Evolutionary conservation across 2,797 vertebrate genomes (phyloP).

Genomic region (Stomatorhinus walkeri): DNA sequence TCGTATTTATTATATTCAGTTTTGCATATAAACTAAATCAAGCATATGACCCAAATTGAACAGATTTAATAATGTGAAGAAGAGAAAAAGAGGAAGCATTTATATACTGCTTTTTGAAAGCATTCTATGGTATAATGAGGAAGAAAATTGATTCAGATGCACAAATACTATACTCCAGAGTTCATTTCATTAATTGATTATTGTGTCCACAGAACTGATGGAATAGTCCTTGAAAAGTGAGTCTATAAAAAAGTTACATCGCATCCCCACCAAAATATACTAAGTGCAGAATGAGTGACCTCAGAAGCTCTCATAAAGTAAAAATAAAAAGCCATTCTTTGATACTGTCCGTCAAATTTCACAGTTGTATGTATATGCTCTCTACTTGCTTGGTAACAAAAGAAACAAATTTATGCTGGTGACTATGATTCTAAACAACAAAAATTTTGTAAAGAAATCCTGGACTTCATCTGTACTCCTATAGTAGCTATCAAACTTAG

Average conservation of each 20-base stretch:
- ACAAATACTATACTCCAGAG: neutral
- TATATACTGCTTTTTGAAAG: neutral
- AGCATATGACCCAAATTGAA: neutral
- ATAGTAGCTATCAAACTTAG: neutral
- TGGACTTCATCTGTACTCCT: neutral
- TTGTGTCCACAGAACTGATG: neutral
- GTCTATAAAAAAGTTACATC: neutral
- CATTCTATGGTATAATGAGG: neutral
- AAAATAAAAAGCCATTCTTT: neutral
- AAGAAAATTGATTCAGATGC: neutral
- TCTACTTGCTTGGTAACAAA: neutral
- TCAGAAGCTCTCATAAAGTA: neutral
- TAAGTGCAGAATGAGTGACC: neutral
- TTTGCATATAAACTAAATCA: neutral
- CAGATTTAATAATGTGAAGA: neutral
- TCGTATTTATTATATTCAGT: neutral
- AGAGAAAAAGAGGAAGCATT: neutral
- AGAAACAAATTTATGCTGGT: neutral
- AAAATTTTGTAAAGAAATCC: neutral
- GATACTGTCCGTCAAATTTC: neutral
- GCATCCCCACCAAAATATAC: neutral
- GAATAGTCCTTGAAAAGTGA: neutral
- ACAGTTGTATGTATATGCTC: neutral
- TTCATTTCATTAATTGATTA: neutral
- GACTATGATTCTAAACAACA: neutral